Base-by-base conservation (phyloP, 1,140 invertebrate genomes). In the Telenomus remus region DNA sequence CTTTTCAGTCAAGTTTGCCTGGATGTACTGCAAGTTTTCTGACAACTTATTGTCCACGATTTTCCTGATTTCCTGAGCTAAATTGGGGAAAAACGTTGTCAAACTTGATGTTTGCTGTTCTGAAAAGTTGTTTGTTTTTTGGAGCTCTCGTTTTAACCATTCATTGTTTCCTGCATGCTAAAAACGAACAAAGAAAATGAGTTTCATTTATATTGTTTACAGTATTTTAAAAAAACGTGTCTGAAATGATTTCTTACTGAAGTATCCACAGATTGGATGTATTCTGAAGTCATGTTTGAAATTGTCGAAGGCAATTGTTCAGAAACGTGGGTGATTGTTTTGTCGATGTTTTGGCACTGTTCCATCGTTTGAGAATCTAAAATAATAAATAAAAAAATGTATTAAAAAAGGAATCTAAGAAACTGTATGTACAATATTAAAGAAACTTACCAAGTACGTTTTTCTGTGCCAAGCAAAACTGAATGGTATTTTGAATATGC, bases 391-490 rank as follows among this genome's bases (percentile, higher is more conserved):
- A 9, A 39, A 39, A 27, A 47, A 33, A 48, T 48, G 8, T 34
- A 34, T 12, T 12, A 51, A 35, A 51, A 51, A 12, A 6, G n/a
- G n/a, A n/a, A n/a, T n/a, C n/a, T n/a, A n/a, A n/a, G n/a, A n/a
- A n/a, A n/a, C n/a, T n/a, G n/a, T n/a, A n/a, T n/a, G n/a, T n/a
- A n/a, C n/a, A 14, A 12, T 47, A 43, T 19, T 44, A 12, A 43
- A 12, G 13, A 12, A 44, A 37, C 44, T 71, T 74, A 82, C 83
- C 79, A n/a, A 87, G 65, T 13, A 81, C 35, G 66, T 80, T 63
- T 71, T 84, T 86, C 7, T 82, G 64, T 1, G 76, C 61, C 15
- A 76, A 57, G 48, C 76, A 85, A 70, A 81, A 86, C 5, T 82
- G 69, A 47, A 80, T 57, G 3, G 85, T 54, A 55, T 82, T 76